These are phyloP conservation scores for Erebia epiphron DNA, from an alignment of 2,888 invertebrate species.

Conservation along the genomic window DNA sequence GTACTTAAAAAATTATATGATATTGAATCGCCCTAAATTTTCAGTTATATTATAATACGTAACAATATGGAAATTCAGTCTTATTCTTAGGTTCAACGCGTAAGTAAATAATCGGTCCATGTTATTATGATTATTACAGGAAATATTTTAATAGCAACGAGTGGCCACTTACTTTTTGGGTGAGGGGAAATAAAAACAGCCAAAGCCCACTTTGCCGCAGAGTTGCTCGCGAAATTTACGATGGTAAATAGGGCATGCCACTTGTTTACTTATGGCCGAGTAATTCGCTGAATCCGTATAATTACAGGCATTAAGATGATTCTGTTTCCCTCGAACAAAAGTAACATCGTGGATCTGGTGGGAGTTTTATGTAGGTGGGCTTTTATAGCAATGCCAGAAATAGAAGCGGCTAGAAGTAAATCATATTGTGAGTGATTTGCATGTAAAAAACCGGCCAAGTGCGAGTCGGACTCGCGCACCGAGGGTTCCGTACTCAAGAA, in stretches of 20 bases:
- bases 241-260: constrained; percentile 78
- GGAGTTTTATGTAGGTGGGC: not conserved
- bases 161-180: constrained; percentile 5
- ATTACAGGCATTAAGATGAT: constrained; percentile 83
- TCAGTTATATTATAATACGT: too few relatives aligned
- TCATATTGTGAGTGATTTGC: too few relatives aligned
- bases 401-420: not conserved
- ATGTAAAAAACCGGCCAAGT: too few relatives aligned
- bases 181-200: constrained; percentile 32
- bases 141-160: constrained; percentile 17
- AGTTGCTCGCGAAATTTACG: constrained; percentile 65
- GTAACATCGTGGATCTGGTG: not conserved
- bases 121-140: too few relatives aligned
- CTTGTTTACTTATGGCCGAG: constrained; percentile 81
- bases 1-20: too few relatives aligned
- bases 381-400: not conserved
- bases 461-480: too few relatives aligned
- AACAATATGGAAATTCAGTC: too few relatives aligned
- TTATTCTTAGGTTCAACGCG: too few relatives aligned
- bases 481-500: too few relatives aligned
- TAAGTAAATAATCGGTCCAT: too few relatives aligned
- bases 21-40: too few relatives aligned
- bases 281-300: constrained; percentile 82
- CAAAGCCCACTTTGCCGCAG: constrained; percentile 43
- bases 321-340: constrained; percentile 61